These are phyloP conservation scores for Platyrinchus mystaceus DNA, from an alignment of 2,797 vertebrate species.

Conservation along the genomic window DNA sequence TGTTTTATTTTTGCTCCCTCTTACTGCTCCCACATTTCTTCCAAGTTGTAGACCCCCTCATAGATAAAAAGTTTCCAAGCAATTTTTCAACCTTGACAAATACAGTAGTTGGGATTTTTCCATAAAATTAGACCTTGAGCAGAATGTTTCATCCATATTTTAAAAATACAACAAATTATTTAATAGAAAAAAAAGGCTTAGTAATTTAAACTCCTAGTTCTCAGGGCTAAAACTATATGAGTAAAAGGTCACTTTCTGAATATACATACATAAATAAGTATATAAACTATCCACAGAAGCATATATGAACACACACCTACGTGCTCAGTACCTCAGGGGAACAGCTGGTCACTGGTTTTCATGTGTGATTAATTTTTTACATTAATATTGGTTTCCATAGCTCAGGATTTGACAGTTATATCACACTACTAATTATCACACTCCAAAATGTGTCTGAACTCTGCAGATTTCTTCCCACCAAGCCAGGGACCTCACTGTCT, in stretches of 20 bases:
- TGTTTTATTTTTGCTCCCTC: background rate
- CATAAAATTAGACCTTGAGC: background rate
- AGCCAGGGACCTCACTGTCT: background rate
- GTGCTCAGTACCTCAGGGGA: background rate
- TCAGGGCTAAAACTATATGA: background rate
- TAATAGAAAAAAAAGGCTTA: background rate
- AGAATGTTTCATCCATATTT: background rate
- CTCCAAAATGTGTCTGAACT: background rate
- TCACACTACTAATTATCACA: background rate
- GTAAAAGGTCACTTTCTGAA: background rate
- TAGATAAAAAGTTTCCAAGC: background rate
- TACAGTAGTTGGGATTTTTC: background rate
- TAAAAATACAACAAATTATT: background rate
- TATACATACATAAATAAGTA: background rate
- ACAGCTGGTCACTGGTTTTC: background rate
- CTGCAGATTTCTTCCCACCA: background rate
- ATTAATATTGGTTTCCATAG: background rate
- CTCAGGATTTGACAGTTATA: background rate
- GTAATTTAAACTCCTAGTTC: background rate
- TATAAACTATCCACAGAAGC: background rate
- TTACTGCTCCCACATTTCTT: background rate
- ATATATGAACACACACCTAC: accelerated
- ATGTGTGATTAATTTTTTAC: background rate
- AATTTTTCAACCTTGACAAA: background rate
- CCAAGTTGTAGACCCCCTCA: accelerated